These are phyloP conservation scores for Pungitius pungitius DNA, from an alignment of 2,113 vertebrate species.

Conservation along the genomic window DNA sequence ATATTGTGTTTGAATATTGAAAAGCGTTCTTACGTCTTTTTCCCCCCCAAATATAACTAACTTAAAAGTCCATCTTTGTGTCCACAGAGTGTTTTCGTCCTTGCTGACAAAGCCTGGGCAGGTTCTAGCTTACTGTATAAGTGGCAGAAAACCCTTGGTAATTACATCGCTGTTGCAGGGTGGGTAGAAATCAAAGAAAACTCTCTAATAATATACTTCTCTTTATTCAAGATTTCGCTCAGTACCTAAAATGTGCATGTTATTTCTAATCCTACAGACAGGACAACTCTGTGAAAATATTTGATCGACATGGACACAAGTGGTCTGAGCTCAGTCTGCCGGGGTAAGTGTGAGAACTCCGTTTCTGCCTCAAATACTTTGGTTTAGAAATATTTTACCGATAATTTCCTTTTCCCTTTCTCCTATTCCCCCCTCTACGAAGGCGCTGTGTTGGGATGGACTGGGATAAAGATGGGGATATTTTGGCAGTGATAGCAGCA, in stretches of 20 bases:
- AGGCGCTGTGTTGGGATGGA: constrained; percentile 92
- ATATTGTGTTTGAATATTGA: background rate
- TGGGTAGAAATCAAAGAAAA: constrained; percentile 73
- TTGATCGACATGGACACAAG: constrained; percentile 97
- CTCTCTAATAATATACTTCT: background rate
- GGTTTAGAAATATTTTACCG: background rate
- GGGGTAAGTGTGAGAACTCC: constrained; percentile 82
- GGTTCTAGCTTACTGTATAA: constrained; percentile 86
- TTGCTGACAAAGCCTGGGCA: constrained; percentile 86
- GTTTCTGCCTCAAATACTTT: background rate
- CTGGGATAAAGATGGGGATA: constrained; percentile 98
- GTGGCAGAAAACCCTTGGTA: constrained; percentile 94
- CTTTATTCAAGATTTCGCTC: background rate
- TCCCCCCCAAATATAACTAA: background rate
- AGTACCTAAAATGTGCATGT: background rate
- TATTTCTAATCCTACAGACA: constrained; percentile 75
- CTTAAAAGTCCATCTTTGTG: constrained; percentile 11
- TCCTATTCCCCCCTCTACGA: background rate
- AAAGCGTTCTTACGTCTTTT: background rate
- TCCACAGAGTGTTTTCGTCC: constrained; percentile 87
- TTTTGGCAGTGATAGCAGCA: constrained; percentile 91
- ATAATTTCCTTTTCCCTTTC: background rate
- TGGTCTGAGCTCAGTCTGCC: constrained; percentile 90
- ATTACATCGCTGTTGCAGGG: constrained; percentile 94
- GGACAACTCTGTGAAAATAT: constrained; percentile 92